Evolutionary conservation across 1,140 invertebrate species (phyloP), one percentile per base, ranked within the genome.

Genomic region (Vanessa atalanta): DNA sequence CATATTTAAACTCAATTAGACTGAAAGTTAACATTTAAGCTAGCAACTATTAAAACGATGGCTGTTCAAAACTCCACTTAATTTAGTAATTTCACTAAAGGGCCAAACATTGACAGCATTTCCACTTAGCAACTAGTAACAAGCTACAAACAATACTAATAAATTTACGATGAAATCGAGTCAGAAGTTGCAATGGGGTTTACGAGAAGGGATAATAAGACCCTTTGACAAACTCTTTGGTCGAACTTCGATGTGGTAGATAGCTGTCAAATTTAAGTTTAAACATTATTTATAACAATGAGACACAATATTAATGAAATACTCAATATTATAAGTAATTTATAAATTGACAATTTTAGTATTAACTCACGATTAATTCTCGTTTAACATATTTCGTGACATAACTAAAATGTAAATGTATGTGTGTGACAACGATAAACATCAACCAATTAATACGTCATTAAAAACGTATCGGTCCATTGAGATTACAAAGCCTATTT

Each of bases 61-160:
- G 37, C 20, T 20, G 50, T 53, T n/a, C n/a, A 20, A 57, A 57
- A 57, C 16, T 57, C 2, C 16, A 23, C 53, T 57, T 57, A 55
- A 67, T 50, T 67, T 67, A 67, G 31, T 53, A 53, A 53, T 67
- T 53, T 26, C 53, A 53, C 50, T 66, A 51, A 66, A 50, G 16
- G 12, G 65, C 20, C 37, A 48, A 55, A 60, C 37, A 43, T 48
- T 60, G 53, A 16, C 37, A 60, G 26, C 53, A 23, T 60, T 69
- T 69, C 23, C 66, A 51, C 53, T 57, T 14, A 16, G 14, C n/a
- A 48, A 60, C 43, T 60, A 15, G 7, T 31, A 69, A 60, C 67
- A 60, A 69, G 67, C 50, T 60, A 11, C 53, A n/a, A 69, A 69
- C 67, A 60, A 69, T 69, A 57, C 23, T 12, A 23, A 20, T 55